Percentiles rank a stretch among this genome's conserved stretches.
Conservation (phyloP, 2,888 invertebrate genomes). For the Noctua comes region DNA sequence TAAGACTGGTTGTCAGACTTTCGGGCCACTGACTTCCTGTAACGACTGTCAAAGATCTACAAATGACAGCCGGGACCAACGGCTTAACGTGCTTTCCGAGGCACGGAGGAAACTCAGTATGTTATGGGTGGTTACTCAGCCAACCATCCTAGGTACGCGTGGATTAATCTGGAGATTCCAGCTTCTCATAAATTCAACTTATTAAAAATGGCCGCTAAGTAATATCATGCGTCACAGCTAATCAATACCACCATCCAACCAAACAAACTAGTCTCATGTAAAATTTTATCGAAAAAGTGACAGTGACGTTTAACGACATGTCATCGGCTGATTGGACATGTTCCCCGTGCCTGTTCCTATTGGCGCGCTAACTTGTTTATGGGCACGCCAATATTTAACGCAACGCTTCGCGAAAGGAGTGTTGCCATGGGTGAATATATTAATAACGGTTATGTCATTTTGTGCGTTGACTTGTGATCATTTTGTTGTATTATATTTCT, state of each 20-base stretch:
- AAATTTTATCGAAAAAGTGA: slow-evolving; percentile 37
- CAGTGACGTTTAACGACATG: slow-evolving; percentile 52
- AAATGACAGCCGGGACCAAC: too few relatives aligned
- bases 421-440: slow-evolving; percentile 21
- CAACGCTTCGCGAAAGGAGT: slow-evolving; percentile 6
- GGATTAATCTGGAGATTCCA: too few relatives aligned
- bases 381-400: slow-evolving; percentile 32
- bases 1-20: too few relatives aligned
- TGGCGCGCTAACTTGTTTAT: slow-evolving; percentile 33
- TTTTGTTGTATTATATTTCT: not conserved
- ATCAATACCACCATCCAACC: not conserved
- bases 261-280: slow-evolving; percentile 27
- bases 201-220: too few relatives aligned
- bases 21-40: too few relatives aligned
- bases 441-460: not conserved
- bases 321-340: slow-evolving; percentile 57
- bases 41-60: too few relatives aligned
- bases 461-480: not conserved
- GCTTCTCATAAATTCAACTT: too few relatives aligned
- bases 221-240: not conserved
- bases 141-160: too few relatives aligned
- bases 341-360: slow-evolving; percentile 28
- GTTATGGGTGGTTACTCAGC: too few relatives aligned
- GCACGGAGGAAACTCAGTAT: too few relatives aligned
- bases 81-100: too few relatives aligned